Evolutionary conservation across 92 coral and sea anemone species (phyloP).

Genomic region (Anthopleura xanthogrammica): DNA sequence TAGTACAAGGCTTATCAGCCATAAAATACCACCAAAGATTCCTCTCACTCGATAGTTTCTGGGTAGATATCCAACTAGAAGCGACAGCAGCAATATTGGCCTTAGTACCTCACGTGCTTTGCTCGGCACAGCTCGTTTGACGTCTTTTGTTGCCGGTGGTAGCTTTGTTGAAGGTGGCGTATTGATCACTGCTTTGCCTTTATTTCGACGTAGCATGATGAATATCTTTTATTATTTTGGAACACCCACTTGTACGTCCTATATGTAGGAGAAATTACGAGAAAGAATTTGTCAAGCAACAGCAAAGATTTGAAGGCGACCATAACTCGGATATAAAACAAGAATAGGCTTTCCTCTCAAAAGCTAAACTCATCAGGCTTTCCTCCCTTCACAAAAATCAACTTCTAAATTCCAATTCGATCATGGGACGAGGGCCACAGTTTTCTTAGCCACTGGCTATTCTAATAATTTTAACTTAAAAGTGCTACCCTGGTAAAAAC

Average conservation of each 20-base stretch:
- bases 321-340: too few relatives aligned
- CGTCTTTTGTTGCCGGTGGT: neutral
- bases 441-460: too few relatives aligned
- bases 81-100: constrained; percentile 22
- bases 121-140: neutral
- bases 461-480: too few relatives aligned
- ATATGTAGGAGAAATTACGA: neutral
- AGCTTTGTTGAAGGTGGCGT: neutral
- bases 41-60: constrained; percentile 17
- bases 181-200: constrained; percentile 14
- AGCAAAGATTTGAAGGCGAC: too few relatives aligned
- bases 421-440: too few relatives aligned
- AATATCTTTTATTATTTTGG: neutral
- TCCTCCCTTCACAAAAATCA: too few relatives aligned
- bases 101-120: constrained; percentile 5
- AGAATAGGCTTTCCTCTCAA: too few relatives aligned
- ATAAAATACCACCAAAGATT: constrained; percentile 21
- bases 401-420: too few relatives aligned
- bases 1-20: constrained; percentile 22
- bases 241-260: neutral
- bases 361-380: too few relatives aligned
- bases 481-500: too few relatives aligned
- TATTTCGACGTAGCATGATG: constrained; percentile 16
- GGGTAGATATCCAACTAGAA: constrained; percentile 29
- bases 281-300: too few relatives aligned